Conservation (phyloP, 1,140 invertebrate species). For the Hydropsyche tenuis region DNA sequence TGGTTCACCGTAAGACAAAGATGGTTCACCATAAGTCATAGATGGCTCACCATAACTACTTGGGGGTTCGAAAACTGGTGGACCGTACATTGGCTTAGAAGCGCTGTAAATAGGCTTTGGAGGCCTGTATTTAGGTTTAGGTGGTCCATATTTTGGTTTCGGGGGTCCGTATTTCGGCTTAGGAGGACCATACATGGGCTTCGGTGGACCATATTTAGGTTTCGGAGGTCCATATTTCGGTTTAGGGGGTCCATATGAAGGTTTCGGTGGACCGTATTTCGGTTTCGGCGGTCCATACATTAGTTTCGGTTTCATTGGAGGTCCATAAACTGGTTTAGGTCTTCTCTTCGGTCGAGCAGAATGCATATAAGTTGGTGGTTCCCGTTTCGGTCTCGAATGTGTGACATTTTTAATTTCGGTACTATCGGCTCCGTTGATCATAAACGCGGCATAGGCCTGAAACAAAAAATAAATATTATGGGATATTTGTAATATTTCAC, state of each 20-base stretch:
- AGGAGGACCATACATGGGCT: slow-evolving; percentile 42
- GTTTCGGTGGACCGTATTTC: slow-evolving; percentile 51
- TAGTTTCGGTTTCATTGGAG: slow-evolving; percentile 41
- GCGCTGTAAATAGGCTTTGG: slow-evolving; percentile 48
- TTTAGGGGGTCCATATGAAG: slow-evolving; percentile 51
- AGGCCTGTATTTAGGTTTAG: slow-evolving; percentile 42
- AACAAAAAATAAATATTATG: background rate
- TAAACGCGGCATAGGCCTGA: background rate
- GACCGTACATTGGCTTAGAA: slow-evolving; percentile 33
- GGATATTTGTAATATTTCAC: background rate
- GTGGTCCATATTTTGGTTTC: slow-evolving; percentile 45
- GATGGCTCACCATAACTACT: too few relatives aligned
- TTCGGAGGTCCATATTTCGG: slow-evolving; percentile 51
- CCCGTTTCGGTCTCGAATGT: slow-evolving; percentile 39
- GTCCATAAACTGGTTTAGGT: slow-evolving; percentile 50
- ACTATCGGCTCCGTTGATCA: background rate
- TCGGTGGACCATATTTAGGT: slow-evolving; percentile 44
- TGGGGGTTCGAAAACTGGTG: background rate
- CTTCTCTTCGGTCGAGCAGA: slow-evolving; percentile 41
- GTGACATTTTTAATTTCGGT: slow-evolving; percentile 5
- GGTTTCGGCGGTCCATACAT: slow-evolving; percentile 51
- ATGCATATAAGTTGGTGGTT: slow-evolving; percentile 41
- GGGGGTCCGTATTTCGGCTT: slow-evolving; percentile 47
- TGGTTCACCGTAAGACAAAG: slow-evolving; percentile 38
- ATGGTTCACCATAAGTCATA: slow-evolving; percentile 6